Evolutionary conservation across 2,888 invertebrate species (phyloP).

Genomic region (Rhogogaster chlorosoma): DNA sequence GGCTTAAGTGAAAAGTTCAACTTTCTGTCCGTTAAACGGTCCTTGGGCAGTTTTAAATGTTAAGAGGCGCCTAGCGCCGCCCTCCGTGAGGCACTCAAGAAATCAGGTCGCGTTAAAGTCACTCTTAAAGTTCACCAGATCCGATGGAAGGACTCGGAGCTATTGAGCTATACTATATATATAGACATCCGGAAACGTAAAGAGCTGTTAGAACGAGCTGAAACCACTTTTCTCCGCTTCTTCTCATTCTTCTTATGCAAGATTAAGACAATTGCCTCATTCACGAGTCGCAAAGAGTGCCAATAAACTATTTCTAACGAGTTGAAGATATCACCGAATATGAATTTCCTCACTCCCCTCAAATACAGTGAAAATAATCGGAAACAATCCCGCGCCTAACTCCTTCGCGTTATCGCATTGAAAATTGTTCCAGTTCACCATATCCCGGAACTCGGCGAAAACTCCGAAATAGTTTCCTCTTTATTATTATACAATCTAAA

Average conservation of each 20-base stretch:
- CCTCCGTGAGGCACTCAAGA: conserved; percentile 40
- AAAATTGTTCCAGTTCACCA: conserved; percentile 36
- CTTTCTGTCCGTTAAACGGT: conserved; percentile 45
- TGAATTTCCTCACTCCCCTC: neutral
- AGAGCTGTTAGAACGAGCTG: conserved; percentile 15
- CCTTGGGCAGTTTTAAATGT: conserved; percentile 48
- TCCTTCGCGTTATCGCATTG: neutral
- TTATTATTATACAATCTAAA: neutral
- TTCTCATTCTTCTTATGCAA: neutral
- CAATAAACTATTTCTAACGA: neutral
- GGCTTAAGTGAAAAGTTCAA: conserved; percentile 42
- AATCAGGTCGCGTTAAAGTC: conserved; percentile 49
- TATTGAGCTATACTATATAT: neutral
- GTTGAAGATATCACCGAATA: neutral
- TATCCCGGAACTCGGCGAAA: conserved; percentile 15
- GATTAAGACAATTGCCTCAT: conserved; percentile 3
- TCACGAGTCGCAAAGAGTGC: neutral
- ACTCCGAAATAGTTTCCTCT: conserved; percentile 11
- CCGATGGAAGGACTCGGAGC: conserved; percentile 37
- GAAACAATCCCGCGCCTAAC: neutral
- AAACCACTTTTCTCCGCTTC: conserved; percentile 4
- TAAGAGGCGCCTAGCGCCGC: conserved; percentile 42
- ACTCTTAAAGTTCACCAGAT: conserved; percentile 49
- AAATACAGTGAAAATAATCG: neutral
- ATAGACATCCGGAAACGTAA: neutral